Conservation (phyloP, 2,797 vertebrate genomes). For the Gadopsis marmoratus region DNA sequence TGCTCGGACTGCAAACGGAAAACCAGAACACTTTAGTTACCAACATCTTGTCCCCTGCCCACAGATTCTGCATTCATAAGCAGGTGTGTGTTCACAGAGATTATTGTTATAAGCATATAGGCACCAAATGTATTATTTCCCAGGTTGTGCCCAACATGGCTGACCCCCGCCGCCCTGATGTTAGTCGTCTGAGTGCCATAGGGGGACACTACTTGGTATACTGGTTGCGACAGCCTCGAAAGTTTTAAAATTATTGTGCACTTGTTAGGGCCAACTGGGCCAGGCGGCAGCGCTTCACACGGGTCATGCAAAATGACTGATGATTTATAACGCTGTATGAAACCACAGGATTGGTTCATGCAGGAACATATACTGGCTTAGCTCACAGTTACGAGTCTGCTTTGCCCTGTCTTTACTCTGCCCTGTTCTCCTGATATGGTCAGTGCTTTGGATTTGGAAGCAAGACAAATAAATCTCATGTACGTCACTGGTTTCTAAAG, state of each 20-base stretch:
- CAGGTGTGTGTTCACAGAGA: no score
- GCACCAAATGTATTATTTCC: neutral
- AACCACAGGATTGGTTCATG: neutral
- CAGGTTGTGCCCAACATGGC: no score
- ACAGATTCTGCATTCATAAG: no score
- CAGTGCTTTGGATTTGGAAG: neutral
- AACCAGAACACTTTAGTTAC: no score
- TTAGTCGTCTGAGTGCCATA: neutral
- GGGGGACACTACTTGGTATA: neutral
- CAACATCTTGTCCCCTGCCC: no score
- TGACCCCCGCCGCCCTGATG: neutral
- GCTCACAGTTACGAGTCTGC: neutral
- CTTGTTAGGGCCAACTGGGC: no score
- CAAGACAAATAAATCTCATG: constrained; percentile 10
- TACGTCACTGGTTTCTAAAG: constrained; percentile 44
- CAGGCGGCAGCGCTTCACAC: no score
- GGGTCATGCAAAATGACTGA: neutral
- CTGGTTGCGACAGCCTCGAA: neutral
- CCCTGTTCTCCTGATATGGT: fast-evolving
- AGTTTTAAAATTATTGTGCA: no score
- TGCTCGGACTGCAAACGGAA: no score
- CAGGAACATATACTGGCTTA: neutral
- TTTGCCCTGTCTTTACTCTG: neutral
- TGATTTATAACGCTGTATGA: neutral
- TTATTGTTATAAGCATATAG: neutral